Conservation (phyloP, 2,888 invertebrate species). For the Dendrolimus houi region DNA sequence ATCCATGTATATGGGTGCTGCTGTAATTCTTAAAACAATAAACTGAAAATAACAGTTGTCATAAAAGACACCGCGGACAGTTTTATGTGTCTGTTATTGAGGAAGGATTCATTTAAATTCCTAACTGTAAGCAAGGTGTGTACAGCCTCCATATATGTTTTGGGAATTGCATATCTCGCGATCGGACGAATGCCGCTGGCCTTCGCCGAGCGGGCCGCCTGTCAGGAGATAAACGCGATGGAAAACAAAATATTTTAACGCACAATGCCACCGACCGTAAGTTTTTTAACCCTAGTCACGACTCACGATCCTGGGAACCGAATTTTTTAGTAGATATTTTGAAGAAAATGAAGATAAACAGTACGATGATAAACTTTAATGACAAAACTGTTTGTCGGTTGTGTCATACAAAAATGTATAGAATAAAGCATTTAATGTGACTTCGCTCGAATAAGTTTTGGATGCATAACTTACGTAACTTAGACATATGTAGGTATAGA, state of each 20-base stretch:
- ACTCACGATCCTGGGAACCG: conserved; percentile 37
- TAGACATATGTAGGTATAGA: too few species aligned
- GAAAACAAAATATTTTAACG: conserved; percentile 39
- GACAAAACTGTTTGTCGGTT: not conserved
- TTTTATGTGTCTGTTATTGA: conserved; percentile 3
- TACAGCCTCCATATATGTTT: conserved; percentile 32
- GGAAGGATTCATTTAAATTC: conserved; percentile 17
- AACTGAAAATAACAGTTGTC: not conserved
- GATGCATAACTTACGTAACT: too few species aligned
- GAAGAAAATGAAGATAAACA: conserved; percentile 3
- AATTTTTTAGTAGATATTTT: conserved; percentile 16
- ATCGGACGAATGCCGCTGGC: conserved; percentile 23
- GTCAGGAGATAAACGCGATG: conserved; percentile 31
- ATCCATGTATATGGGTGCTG: too few species aligned
- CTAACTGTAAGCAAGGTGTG: conserved; percentile 33
- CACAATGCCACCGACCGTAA: conserved; percentile 25
- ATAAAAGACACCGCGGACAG: not conserved
- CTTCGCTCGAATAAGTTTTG: too few species aligned
- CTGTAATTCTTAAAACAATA: not conserved
- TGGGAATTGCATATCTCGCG: conserved; percentile 31
- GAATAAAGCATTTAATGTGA: too few species aligned
- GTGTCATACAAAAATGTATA: too few species aligned
- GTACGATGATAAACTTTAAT: conserved; percentile 7
- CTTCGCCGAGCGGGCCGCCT: conserved; percentile 14
- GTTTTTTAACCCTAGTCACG: conserved; percentile 50